Evolutionary conservation across 2,113 vertebrate species (phyloP), one percentile per base, ranked within the genome.

Genomic region (Bujurquina vittata): DNA sequence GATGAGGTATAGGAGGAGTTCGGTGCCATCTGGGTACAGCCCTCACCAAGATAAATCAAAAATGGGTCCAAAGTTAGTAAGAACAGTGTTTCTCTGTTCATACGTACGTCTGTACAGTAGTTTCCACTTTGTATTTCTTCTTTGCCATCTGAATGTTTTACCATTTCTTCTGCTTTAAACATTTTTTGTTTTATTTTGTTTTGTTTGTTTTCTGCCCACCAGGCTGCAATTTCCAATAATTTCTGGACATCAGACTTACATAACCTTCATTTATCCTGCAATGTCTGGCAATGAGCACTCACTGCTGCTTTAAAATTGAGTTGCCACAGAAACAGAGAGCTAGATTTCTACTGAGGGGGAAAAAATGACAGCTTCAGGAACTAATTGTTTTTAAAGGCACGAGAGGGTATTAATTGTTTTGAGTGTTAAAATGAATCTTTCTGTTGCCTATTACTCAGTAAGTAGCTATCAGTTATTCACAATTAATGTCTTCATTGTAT

Each of bases 11-110:
- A 86, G 88, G 85, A 81, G 84, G 84, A 83, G 88, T 87, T 93
- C 85, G 84, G 86, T 91, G 89, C 89, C 90, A 87, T 65, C 17
- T 23, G 81, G 74, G 87, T 83, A 75, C 74, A 80, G 49, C 83
- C 80, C 79, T 85, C 79, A 46, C 62, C 46, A 49, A 80, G 57
- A 88, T 93, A 92, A 93, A 93, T 94, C 89, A 91, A 75, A 78
- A n/a, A 20, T 8, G 52, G 52, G 56, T 89, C 55, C 62, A 82
- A 77, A 83, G 81, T 90, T 81, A 81, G 78, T 82, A 54, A 87
- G 62, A 80, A 72, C 31, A 8, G 49, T 10, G 17, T 46, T 11
- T 75, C 7, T n/a, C n/a, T n/a, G n/a, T n/a, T n/a, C 2, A 56
- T 20, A 4, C 55, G 31, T 59, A 23, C 4, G 7, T 65, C 35